phyloP scores from a whole-genome alignment of 1,140 invertebrate genomes.

The Frieseomelitta varia region DNA sequence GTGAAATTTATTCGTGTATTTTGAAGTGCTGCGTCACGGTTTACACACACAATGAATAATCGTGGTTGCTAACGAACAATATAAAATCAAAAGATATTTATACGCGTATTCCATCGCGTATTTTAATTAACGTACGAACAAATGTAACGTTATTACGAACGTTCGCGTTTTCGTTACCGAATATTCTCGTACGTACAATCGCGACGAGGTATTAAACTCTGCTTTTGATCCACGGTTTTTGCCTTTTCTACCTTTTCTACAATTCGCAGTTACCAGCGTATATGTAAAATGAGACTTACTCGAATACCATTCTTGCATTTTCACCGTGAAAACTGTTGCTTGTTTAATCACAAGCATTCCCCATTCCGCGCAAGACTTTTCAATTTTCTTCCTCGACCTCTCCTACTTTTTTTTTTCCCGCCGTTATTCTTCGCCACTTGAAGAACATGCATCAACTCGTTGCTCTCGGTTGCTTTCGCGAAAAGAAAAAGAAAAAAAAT shows the following conservation, averaged over 20 bases:
- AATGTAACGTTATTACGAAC: background rate
- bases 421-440: background rate
- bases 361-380: background rate
- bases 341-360: background rate
- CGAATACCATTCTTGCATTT: background rate
- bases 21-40: background rate
- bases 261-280: conserved; percentile 21
- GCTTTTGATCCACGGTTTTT: conserved; percentile 17
- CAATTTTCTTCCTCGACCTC: background rate
- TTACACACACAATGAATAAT: background rate
- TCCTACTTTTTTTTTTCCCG: too few relatives aligned
- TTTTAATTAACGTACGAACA: background rate
- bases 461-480: background rate
- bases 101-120: too few relatives aligned
- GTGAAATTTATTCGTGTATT: background rate
- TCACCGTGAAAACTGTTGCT: background rate
- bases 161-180: background rate
- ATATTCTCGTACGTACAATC: conserved; percentile 7
- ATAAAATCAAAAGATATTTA: background rate
- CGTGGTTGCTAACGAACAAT: background rate
- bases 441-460: background rate
- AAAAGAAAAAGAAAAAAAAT: too few relatives aligned
- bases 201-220: conserved; percentile 2
- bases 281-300: too few relatives aligned
- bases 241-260: conserved; percentile 33